phyloP scores from a whole-genome alignment of 2,888 invertebrate species.

The Arenicola marina region DNA sequence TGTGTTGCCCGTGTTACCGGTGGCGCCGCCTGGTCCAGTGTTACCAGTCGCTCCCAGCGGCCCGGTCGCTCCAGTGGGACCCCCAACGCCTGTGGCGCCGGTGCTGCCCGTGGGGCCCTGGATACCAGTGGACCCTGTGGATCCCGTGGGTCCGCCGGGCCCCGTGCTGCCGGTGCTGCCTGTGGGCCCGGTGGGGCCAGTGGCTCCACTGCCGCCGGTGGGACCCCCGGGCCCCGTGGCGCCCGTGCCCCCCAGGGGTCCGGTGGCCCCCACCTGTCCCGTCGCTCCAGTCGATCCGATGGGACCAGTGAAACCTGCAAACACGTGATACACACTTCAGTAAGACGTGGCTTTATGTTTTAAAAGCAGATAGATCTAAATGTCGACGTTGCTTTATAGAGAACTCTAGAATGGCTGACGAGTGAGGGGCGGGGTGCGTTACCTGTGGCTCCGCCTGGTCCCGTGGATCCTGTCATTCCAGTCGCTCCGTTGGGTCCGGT shows the following conservation, averaged over 20 bases:
- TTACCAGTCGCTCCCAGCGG: conserved; percentile 1
- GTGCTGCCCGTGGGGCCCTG: conserved; percentile 19
- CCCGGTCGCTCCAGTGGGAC: conserved; percentile 5
- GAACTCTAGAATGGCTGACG: too few species aligned
- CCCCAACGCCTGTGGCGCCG: conserved; percentile 15
- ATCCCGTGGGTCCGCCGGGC: conserved; percentile 17
- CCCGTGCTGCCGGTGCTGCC: conserved; percentile 25
- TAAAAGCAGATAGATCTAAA: too few species aligned
- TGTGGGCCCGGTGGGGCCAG: conserved; percentile 18
- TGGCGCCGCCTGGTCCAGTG: conserved; percentile 2
- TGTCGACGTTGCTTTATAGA: too few species aligned
- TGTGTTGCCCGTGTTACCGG: not conserved
- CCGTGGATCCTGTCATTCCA: conserved; percentile 5
- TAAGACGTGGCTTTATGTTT: too few species aligned
- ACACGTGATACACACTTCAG: too few species aligned
- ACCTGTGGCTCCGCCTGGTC: not conserved
- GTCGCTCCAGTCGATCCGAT: conserved; percentile 19
- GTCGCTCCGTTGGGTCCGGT: not conserved
- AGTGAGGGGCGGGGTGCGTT: too few species aligned
- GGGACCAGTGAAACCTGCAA: conserved; percentile 16
- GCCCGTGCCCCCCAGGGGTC: conserved; percentile 17
- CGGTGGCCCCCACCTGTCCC: conserved; percentile 22
- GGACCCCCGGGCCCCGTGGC: conserved; percentile 16
- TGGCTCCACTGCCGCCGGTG: conserved; percentile 7
- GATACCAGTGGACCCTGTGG: conserved; percentile 18